Evolutionary conservation across 2,888 invertebrate genomes (phyloP).

Genomic region (Octonoba sinensis): DNA sequence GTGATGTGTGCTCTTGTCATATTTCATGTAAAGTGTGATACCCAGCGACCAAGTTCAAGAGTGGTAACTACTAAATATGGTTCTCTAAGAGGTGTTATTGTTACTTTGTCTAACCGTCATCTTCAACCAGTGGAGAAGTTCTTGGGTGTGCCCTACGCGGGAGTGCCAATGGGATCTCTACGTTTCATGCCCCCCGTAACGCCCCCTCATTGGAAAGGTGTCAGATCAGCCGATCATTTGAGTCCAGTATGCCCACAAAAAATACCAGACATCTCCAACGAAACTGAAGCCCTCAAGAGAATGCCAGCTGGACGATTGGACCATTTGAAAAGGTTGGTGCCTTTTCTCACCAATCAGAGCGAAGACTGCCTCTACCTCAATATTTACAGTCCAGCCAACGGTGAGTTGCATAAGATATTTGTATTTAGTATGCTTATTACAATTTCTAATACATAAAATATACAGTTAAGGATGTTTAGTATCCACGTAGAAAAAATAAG

Average conservation of each 20-base stretch:
- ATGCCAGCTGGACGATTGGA: constrained; percentile 71
- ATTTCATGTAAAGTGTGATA: constrained; percentile 2
- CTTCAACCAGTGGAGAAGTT: constrained; percentile 71
- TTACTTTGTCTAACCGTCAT: constrained; percentile 44
- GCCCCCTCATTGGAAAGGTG: constrained; percentile 71
- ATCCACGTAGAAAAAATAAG: no score
- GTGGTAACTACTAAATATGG: constrained; percentile 90
- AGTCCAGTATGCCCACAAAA: constrained; percentile 72
- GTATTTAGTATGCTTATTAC: no score
- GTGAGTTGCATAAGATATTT: constrained; percentile 75
- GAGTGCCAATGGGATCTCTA: constrained; percentile 70
- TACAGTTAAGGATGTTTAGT: no score
- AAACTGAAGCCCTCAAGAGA: constrained; percentile 68
- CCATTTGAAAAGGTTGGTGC: constrained; percentile 71
- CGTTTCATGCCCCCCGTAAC: constrained; percentile 73
- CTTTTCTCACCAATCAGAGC: constrained; percentile 85
- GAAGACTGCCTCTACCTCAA: constrained; percentile 98
- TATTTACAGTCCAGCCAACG: constrained; percentile 93
- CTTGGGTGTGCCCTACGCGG: constrained; percentile 72
- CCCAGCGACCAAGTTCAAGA: constrained; percentile 76
- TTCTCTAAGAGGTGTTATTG: constrained; percentile 78
- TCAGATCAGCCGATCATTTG: constrained; percentile 68
- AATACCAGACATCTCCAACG: constrained; percentile 68
- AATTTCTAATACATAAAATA: no score
- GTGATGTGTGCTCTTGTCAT: background rate